Conservation (phyloP, 2,113 vertebrate species). For the Pyrgilauda ruficollis region DNA sequence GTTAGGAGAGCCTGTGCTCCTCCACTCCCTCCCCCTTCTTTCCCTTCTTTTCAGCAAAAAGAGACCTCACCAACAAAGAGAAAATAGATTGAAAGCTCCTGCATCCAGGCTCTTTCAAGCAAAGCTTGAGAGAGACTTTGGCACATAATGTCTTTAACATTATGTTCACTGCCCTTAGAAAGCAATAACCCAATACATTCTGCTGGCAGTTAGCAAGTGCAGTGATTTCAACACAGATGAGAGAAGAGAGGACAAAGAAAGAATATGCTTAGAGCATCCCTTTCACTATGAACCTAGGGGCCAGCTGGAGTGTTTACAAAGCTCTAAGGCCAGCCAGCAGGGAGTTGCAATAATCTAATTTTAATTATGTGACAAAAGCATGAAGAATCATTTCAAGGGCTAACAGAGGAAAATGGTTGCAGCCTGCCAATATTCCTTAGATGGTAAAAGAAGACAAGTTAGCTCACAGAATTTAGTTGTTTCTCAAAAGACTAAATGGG, state of each 20-base stretch:
- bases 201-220: slow-evolving; percentile 60
- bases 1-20: neutral
- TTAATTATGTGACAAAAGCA: slow-evolving; percentile 82
- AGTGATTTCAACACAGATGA: slow-evolving; percentile 60
- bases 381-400: slow-evolving; percentile 78
- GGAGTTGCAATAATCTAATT: slow-evolving; percentile 80
- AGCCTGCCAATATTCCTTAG: slow-evolving; percentile 76
- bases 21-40: slow-evolving; percentile 1
- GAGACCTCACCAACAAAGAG: slow-evolving; percentile 47
- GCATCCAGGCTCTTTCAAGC: slow-evolving; percentile 51
- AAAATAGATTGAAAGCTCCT: slow-evolving; percentile 49
- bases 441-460: slow-evolving; percentile 75
- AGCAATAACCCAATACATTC: slow-evolving; percentile 62
- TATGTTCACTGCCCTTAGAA: slow-evolving; percentile 63
- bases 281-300: slow-evolving; percentile 65
- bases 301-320: slow-evolving; percentile 77
- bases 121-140: slow-evolving; percentile 56
- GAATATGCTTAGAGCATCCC: slow-evolving; percentile 66
- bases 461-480: slow-evolving; percentile 64
- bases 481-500: slow-evolving; percentile 64
- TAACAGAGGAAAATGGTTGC: slow-evolving; percentile 71
- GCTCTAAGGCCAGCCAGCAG: slow-evolving; percentile 71
- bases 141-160: slow-evolving; percentile 46
- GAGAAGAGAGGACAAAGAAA: slow-evolving; percentile 51
- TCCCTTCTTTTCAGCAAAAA: slow-evolving; percentile 47